Conservation (phyloP, 2,797 vertebrate genomes). For the Hydrolagus colliei region DNA sequence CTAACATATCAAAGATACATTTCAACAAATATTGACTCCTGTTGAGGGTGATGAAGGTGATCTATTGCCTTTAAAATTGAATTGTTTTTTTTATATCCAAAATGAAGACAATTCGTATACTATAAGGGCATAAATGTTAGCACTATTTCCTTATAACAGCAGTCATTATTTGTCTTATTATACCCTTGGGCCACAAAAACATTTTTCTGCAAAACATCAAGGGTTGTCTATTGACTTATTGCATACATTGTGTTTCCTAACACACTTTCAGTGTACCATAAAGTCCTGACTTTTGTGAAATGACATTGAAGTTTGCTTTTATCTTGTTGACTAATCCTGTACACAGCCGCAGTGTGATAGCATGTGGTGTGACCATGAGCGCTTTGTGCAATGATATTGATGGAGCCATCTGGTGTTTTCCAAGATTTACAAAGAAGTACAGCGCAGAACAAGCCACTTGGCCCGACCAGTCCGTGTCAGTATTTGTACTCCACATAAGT, state of each 20-base stretch:
- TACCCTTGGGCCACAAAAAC: conserved; percentile 11
- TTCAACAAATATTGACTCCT: conserved; percentile 20
- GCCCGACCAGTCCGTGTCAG: no score
- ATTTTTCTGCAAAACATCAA: neutral
- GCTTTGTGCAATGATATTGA: conserved; percentile 8
- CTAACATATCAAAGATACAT: conserved; percentile 10
- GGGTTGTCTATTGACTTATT: neutral
- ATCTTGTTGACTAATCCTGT: neutral
- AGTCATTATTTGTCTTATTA: conserved; percentile 27
- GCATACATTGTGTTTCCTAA: conserved; percentile 9
- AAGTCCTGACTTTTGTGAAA: neutral
- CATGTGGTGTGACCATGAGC: neutral
- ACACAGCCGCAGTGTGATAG: neutral
- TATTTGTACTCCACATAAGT: no score
- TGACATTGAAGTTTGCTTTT: neutral
- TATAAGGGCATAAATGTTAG: neutral
- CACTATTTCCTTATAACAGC: conserved; percentile 23
- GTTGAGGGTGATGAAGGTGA: neutral
- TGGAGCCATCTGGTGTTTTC: neutral
- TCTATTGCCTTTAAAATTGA: neutral
- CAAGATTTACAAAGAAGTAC: neutral
- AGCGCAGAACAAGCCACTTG: no score
- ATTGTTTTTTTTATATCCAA: neutral
- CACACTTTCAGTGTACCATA: neutral
- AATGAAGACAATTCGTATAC: neutral